phyloP scores from a whole-genome alignment of 2,113 vertebrate species.

The Chitala chitala region DNA sequence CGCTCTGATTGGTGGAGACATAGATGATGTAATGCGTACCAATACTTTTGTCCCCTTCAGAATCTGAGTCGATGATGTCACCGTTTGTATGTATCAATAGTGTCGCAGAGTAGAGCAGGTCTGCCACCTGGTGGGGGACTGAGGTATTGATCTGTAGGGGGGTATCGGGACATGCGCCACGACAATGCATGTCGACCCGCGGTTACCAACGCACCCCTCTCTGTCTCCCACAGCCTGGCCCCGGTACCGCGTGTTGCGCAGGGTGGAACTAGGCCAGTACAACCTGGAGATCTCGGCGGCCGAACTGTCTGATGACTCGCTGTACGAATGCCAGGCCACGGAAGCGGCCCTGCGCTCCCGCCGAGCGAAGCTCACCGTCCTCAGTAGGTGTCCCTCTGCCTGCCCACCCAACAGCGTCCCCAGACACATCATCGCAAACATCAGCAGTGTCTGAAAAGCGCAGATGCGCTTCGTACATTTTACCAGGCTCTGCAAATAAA shows the following conservation, averaged over 20 bases:
- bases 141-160: not conserved
- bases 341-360: conserved; percentile 87
- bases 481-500: too few species aligned
- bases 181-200: not conserved
- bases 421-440: too few species aligned
- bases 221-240: conserved; percentile 75
- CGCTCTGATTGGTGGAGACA: conserved; percentile 41
- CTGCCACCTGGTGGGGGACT: conserved; percentile 53
- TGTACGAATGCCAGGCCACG: conserved; percentile 92
- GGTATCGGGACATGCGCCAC: not conserved
- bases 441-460: too few species aligned
- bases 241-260: conserved; percentile 75
- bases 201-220: not conserved
- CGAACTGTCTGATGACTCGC: conserved; percentile 83
- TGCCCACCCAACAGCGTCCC: not conserved
- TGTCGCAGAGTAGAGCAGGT: conserved; percentile 38
- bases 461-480: too few species aligned
- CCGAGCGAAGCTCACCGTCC: conserved; percentile 82
- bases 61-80: conserved; percentile 62
- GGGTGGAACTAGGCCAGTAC: conserved; percentile 80
- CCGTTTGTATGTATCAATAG: conserved; percentile 43
- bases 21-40: conserved; percentile 50
- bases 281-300: conserved; percentile 85
- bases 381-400: conserved; percentile 68
- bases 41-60: conserved; percentile 45